These are phyloP conservation scores for Erynnis tages DNA, from an alignment of 2,888 invertebrate species.

Conservation along the genomic window DNA sequence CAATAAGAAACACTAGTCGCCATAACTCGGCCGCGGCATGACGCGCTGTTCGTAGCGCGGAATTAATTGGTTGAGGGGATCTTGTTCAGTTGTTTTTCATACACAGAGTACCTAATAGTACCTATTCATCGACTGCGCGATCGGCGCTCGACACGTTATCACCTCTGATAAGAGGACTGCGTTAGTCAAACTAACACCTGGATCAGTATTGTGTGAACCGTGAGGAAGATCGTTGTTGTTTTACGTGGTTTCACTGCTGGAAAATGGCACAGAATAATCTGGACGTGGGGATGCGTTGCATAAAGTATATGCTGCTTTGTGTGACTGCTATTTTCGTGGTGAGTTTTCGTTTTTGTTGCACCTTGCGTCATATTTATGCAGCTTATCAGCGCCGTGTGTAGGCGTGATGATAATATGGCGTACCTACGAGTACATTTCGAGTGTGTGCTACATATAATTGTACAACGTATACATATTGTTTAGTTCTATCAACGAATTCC, in stretches of 20 bases:
- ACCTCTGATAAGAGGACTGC: constrained; percentile 39
- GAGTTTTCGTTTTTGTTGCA: constrained; percentile 58
- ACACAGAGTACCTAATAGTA: constrained; percentile 35
- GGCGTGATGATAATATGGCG: constrained; percentile 7
- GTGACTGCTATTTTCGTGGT: constrained; percentile 91
- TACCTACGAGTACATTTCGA: too few species aligned
- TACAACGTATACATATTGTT: not conserved
- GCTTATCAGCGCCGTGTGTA: constrained; percentile 6
- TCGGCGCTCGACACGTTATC: constrained; percentile 45
- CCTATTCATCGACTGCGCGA: constrained; percentile 27
- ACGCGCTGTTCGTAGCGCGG: constrained; percentile 12
- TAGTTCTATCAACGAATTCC: not conserved
- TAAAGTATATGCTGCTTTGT: constrained; percentile 88
- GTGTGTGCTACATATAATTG: not conserved
- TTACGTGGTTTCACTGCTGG: constrained; percentile 28
- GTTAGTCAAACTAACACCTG: constrained; percentile 30
- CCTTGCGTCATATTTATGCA: not conserved
- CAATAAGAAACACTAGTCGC: constrained; percentile 12
- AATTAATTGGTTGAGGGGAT: constrained; percentile 54
- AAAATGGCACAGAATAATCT: constrained; percentile 60
- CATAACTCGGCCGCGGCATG: constrained; percentile 12
- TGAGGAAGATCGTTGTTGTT: constrained; percentile 26
- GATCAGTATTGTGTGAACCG: constrained; percentile 39
- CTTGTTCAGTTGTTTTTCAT: constrained; percentile 41
- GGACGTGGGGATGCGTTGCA: constrained; percentile 86